phyloP scores from a whole-genome alignment of 2,888 invertebrate genomes.

The Scaptomyza flava region DNA sequence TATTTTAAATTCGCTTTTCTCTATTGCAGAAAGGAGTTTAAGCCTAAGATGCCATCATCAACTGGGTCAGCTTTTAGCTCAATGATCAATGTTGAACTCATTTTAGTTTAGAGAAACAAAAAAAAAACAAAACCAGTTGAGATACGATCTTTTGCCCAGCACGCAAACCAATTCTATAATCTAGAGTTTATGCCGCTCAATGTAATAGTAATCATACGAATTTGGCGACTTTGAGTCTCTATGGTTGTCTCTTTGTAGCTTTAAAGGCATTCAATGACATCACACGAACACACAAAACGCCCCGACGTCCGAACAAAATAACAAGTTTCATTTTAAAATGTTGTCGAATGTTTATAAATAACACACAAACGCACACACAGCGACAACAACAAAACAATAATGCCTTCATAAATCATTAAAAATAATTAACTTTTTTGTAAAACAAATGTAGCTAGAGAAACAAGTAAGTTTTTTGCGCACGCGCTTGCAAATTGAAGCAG shows the following conservation, averaged over 20 bases:
- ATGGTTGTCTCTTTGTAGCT: neutral
- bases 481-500: conserved; percentile 59
- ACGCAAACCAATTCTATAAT: conserved; percentile 34
- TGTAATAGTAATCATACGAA: conserved; percentile 42
- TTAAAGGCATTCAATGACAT: conserved; percentile 51
- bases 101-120: neutral
- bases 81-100: conserved; percentile 36
- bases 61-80: conserved; percentile 55
- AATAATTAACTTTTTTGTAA: conserved; percentile 73
- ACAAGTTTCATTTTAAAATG: conserved; percentile 69
- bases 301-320: conserved; percentile 44
- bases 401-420: conserved; percentile 76
- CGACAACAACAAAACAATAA: conserved; percentile 24
- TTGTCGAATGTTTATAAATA: conserved; percentile 76
- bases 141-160: conserved; percentile 27
- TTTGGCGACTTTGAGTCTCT: conserved; percentile 70
- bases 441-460: conserved; percentile 23
- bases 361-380: conserved; percentile 29
- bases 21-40: neutral
- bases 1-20: neutral
- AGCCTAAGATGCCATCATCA: conserved; percentile 37
- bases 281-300: conserved; percentile 20
- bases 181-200: neutral
- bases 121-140: conserved; percentile 36
- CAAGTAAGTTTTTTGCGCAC: conserved; percentile 41